A percentile compares a stretch with the other conserved stretches of the same genome.
phyloP scores from a whole-genome alignment of 2,797 vertebrate species.

The Philypnodon macrostomus region DNA sequence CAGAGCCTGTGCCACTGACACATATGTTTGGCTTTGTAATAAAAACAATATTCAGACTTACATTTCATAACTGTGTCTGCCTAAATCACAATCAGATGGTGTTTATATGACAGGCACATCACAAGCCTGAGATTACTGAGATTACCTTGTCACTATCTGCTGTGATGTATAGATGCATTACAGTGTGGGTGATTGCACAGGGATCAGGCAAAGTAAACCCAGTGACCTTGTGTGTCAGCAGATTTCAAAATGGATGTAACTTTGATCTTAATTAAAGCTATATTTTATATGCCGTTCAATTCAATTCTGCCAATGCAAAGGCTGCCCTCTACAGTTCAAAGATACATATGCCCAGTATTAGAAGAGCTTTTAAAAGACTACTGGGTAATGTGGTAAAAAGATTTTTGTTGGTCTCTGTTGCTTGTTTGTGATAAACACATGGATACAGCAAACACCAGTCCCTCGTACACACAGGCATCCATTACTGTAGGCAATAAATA shows the following conservation, averaged over 20 bases:
- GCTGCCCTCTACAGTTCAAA: slow-evolving; percentile 60
- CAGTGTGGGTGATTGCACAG: not conserved
- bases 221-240: slow-evolving; percentile 1
- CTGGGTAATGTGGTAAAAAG: too few relatives aligned
- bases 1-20: too few relatives aligned
- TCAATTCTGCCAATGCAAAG: slow-evolving; percentile 36
- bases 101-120: slow-evolving; percentile 60
- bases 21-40: slow-evolving; percentile 81
- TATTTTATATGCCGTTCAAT: not conserved
- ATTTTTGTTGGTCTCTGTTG: slow-evolving; percentile 15
- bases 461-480: slow-evolving; percentile 11
- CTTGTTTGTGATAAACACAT: slow-evolving; percentile 54
- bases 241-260: slow-evolving; percentile 5
- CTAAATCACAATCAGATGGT: slow-evolving; percentile 74
- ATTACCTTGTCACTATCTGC: slow-evolving; percentile 30
- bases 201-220: slow-evolving; percentile 7
- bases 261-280: not conserved
- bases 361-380: too few relatives aligned
- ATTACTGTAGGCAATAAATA: slow-evolving; percentile 17
- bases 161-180: slow-evolving; percentile 18
- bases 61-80: slow-evolving; percentile 74
- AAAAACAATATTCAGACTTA: slow-evolving; percentile 78
- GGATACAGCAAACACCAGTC: slow-evolving; percentile 29
- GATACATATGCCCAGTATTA: too few relatives aligned
- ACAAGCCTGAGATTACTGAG: slow-evolving; percentile 46